Conservation (phyloP, 2,797 vertebrate species). For the Karalla daura region DNA sequence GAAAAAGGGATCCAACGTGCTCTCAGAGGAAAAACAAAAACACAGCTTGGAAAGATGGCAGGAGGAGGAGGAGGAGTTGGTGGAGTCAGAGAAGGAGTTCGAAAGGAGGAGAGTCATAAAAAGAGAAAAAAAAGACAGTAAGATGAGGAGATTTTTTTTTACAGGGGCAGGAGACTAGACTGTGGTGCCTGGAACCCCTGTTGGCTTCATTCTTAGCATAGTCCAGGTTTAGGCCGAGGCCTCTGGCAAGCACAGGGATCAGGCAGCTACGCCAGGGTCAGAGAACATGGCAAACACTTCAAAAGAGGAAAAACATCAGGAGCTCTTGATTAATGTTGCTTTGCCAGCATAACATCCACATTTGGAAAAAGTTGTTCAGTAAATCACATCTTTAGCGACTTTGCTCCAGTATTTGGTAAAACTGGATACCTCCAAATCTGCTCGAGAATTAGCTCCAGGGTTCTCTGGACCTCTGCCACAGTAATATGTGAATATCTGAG, state of each 20-base stretch:
- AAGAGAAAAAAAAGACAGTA: slow-evolving; percentile 14
- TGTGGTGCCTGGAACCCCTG: slow-evolving; percentile 66
- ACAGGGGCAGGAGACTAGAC: slow-evolving; percentile 49
- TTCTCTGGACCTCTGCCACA: neutral
- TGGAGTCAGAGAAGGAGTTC: slow-evolving; percentile 20
- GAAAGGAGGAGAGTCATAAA: slow-evolving; percentile 23
- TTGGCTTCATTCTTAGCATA: slow-evolving; percentile 73
- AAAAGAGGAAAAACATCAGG: slow-evolving; percentile 46
- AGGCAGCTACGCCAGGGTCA: slow-evolving; percentile 29
- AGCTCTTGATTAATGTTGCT: slow-evolving; percentile 27
- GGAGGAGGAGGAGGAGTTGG: slow-evolving; percentile 18
- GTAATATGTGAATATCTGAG: neutral
- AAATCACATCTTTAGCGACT: slow-evolving; percentile 6
- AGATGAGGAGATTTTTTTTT: slow-evolving; percentile 59
- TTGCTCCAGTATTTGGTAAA: slow-evolving; percentile 1
- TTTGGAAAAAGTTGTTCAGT: slow-evolving; percentile 26
- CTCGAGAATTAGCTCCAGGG: neutral
- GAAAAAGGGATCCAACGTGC: slow-evolving; percentile 41
- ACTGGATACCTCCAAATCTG: slow-evolving; percentile 1
- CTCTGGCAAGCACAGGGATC: slow-evolving; percentile 53
- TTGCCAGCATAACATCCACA: slow-evolving; percentile 4
- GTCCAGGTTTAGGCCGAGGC: slow-evolving; percentile 65
- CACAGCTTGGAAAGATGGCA: slow-evolving; percentile 3
- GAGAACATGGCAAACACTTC: slow-evolving; percentile 33
- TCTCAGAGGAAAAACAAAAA: slow-evolving; percentile 58